Conservation (phyloP, 2,797 vertebrate species). For the Scleropages formosus region DNA sequence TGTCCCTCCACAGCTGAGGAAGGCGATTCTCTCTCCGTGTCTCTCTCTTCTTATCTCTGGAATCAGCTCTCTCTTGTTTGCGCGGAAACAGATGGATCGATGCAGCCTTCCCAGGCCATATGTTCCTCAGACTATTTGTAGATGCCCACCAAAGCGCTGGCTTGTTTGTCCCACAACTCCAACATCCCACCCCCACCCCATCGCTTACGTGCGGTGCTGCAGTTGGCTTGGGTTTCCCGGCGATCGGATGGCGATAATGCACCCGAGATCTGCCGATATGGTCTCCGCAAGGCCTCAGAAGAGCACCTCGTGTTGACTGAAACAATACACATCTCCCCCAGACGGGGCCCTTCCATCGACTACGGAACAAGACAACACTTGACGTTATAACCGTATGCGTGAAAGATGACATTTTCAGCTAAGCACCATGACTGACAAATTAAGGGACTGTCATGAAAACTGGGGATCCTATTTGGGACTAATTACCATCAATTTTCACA, state of each 20-base stretch:
- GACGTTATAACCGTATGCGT: neutral
- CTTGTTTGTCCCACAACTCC: conserved; percentile 21
- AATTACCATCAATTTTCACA: no score
- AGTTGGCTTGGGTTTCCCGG: neutral
- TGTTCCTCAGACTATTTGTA: conserved; percentile 24
- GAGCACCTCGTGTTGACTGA: neutral
- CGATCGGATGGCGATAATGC: neutral
- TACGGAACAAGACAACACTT: neutral
- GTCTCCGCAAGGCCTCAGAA: neutral
- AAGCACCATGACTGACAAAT: neutral
- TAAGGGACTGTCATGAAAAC: no score
- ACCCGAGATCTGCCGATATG: neutral
- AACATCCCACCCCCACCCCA: neutral
- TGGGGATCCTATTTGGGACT: no score
- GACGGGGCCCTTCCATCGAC: neutral
- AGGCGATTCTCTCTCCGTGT: neutral
- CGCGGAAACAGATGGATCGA: conserved; percentile 26
- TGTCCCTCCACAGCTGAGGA: neutral
- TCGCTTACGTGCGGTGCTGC: conserved; percentile 2
- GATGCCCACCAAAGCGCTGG: conserved; percentile 12
- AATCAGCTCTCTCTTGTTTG: conserved; percentile 18
- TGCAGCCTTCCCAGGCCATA: conserved; percentile 16
- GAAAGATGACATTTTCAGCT: neutral
- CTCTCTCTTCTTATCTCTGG: conserved; percentile 14
- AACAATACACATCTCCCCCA: neutral